Percentiles rank a stretch among this genome's conserved stretches.
These are phyloP conservation scores for Meda fulgida DNA, from an alignment of 2,797 vertebrate genomes.

Conservation along the genomic window DNA sequence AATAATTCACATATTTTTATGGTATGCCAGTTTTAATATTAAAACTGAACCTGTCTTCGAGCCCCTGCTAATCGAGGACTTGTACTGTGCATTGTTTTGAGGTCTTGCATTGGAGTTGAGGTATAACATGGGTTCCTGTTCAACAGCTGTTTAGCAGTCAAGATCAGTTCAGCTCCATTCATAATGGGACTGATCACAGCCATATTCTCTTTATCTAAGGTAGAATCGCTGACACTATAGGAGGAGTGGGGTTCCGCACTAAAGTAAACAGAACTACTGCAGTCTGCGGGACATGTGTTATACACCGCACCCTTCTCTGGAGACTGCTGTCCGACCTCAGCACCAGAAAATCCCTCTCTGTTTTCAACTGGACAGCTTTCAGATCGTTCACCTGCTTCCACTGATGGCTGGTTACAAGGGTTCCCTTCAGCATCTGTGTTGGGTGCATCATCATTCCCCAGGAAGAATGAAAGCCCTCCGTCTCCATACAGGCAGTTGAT, in stretches of 20 bases:
- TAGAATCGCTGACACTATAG: conserved; percentile 56
- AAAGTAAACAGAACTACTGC: conserved; percentile 80
- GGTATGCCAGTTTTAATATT: neutral
- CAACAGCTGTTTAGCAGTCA: conserved; percentile 71
- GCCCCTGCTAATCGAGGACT: conserved; percentile 51
- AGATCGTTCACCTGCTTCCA: conserved; percentile 47
- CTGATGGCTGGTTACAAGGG: conserved; percentile 61
- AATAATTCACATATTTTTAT: neutral
- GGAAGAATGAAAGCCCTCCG: conserved; percentile 72
- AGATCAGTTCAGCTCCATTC: conserved; percentile 48
- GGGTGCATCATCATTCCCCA: conserved; percentile 71
- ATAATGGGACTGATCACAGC: conserved; percentile 68
- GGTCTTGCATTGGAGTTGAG: conserved; percentile 80
- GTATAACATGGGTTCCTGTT: conserved; percentile 78
- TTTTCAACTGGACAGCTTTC: conserved; percentile 47
- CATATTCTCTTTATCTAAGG: neutral
- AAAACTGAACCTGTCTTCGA: conserved; percentile 48
- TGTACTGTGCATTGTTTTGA: conserved; percentile 57
- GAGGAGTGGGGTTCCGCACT: conserved; percentile 73
- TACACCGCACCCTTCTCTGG: conserved; percentile 70
- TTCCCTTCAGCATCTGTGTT: conserved; percentile 60
- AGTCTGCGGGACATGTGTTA: conserved; percentile 66
- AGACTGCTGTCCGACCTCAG: conserved; percentile 33
- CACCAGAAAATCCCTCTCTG: conserved; percentile 68
- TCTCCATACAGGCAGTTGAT: conserved; percentile 80